A percentile compares a stretch with the other conserved stretches of the same genome.
These are phyloP conservation scores for Clitarchus hookeri DNA, from an alignment of 2,888 invertebrate species.

Conservation along the genomic window DNA sequence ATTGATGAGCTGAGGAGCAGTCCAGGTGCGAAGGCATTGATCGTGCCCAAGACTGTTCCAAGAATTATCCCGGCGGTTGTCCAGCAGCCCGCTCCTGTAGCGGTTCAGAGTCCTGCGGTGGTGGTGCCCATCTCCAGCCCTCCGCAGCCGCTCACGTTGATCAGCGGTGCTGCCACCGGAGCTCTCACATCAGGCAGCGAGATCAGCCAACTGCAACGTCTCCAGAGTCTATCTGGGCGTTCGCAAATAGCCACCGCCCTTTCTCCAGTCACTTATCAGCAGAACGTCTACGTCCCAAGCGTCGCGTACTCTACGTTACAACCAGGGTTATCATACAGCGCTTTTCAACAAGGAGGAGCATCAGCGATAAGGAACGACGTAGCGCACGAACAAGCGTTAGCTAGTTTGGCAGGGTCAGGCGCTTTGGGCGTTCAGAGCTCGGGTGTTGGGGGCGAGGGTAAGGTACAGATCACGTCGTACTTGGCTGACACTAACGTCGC, in stretches of 20 bases:
- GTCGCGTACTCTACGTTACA: background rate
- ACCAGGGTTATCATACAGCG: background rate
- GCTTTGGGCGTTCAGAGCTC: too few relatives aligned
- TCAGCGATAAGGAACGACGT: background rate
- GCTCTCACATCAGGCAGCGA: background rate
- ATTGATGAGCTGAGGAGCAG: background rate
- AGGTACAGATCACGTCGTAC: constrained; percentile 42
- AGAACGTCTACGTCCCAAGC: too few relatives aligned
- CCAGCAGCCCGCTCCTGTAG: background rate
- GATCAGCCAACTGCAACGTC: background rate
- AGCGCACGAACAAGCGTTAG: background rate
- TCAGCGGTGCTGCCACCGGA: too few relatives aligned
- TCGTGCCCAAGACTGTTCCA: background rate
- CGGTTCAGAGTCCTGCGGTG: background rate
- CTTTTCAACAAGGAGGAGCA: background rate
- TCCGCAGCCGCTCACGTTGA: background rate
- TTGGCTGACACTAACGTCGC: constrained; percentile 43
- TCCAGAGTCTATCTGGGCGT: too few relatives aligned
- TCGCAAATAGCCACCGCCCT: too few relatives aligned
- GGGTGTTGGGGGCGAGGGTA: background rate
- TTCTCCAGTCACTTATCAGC: too few relatives aligned
- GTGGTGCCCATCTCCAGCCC: background rate
- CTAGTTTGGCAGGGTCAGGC: background rate
- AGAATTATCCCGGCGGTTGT: background rate
- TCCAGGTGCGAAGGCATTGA: too few relatives aligned